These are phyloP conservation scores for Corythornis madagascariensis DNA, from an alignment of 2,113 vertebrate genomes.

Conservation along the genomic window DNA sequence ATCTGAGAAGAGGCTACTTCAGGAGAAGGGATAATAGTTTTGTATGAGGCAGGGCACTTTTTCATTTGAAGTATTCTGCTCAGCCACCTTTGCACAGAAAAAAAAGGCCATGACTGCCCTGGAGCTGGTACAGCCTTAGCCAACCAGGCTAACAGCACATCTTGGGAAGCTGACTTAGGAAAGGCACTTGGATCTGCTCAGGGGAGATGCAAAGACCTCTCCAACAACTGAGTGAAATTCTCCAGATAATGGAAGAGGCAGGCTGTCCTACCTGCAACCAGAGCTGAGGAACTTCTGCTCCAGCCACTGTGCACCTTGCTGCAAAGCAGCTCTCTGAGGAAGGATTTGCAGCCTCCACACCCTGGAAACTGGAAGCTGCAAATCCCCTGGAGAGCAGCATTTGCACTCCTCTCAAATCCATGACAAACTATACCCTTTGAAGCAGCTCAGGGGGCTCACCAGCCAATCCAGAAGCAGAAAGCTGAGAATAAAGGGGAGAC, in stretches of 20 bases:
- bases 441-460: neutral
- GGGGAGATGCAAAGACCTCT: neutral
- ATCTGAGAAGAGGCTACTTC: neutral
- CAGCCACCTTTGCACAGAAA: neutral
- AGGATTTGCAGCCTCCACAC: neutral
- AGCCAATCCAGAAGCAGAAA: neutral
- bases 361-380: neutral
- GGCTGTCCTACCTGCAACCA: neutral
- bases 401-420: neutral
- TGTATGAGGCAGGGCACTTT: neutral
- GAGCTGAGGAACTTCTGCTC: neutral
- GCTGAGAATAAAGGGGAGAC: neutral
- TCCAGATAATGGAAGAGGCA: neutral
- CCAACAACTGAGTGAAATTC: neutral
- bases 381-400: neutral
- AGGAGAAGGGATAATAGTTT: neutral
- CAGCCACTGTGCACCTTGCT: neutral
- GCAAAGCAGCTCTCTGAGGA: neutral
- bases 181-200: neutral
- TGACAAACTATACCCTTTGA: neutral
- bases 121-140: neutral
- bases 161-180: neutral
- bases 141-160: neutral
- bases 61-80: neutral
- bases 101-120: neutral